These are phyloP conservation scores for Chloromyia formosa DNA, from an alignment of 2,888 invertebrate genomes.

Conservation along the genomic window DNA sequence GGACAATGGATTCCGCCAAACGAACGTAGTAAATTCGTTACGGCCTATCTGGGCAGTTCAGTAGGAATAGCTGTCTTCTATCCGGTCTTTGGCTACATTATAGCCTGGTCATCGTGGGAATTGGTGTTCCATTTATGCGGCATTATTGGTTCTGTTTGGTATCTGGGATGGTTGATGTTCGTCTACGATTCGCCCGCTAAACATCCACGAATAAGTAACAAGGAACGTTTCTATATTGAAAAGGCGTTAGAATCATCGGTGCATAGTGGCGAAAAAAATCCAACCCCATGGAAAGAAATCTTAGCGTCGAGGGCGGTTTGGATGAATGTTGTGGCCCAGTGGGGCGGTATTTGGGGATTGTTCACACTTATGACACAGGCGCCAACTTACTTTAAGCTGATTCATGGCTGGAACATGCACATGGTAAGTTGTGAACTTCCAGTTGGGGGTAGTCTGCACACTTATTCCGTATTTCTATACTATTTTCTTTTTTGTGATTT, in stretches of 20 bases:
- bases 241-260: slow-evolving; percentile 66
- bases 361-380: slow-evolving; percentile 76
- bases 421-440: slow-evolving; percentile 64
- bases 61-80: slow-evolving; percentile 74
- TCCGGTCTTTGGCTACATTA: slow-evolving; percentile 75
- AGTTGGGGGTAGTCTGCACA: neutral
- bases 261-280: slow-evolving; percentile 49
- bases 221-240: slow-evolving; percentile 70
- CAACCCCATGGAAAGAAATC: slow-evolving; percentile 72
- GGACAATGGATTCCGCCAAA: slow-evolving; percentile 84
- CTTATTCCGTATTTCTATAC: neutral
- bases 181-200: slow-evolving; percentile 72
- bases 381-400: slow-evolving; percentile 74
- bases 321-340: slow-evolving; percentile 72
- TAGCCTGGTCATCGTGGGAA: slow-evolving; percentile 74
- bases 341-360: slow-evolving; percentile 75
- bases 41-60: slow-evolving; percentile 72
- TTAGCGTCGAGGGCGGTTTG: slow-evolving; percentile 70
- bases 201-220: slow-evolving; percentile 71
- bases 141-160: slow-evolving; percentile 72
- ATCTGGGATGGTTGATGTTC: slow-evolving; percentile 69
- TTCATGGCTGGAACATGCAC: slow-evolving; percentile 75
- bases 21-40: slow-evolving; percentile 78
- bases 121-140: slow-evolving; percentile 75
- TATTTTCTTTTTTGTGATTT: slow-evolving; percentile 1